Evolutionary conservation across 2,797 vertebrate species (phyloP).

Genomic region (Staurois parvus): DNA sequence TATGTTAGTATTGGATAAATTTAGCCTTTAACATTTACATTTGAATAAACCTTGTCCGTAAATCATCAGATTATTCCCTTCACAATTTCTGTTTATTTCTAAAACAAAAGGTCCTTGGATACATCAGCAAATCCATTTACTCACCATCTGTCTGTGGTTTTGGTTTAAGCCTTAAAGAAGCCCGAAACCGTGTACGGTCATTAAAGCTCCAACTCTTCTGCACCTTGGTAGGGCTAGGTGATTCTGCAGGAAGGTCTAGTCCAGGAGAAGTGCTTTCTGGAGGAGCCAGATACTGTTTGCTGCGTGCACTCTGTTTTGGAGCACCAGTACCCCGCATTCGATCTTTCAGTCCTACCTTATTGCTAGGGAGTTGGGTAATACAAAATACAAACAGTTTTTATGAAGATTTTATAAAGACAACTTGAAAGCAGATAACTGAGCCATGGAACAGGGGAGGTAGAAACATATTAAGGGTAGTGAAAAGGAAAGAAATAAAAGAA

Average conservation of each 20-base stretch:
- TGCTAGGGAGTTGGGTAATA: constrained; percentile 65
- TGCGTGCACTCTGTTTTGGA: constrained; percentile 83
- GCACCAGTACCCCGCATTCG: constrained; percentile 90
- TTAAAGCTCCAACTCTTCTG: constrained; percentile 99
- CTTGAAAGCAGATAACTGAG: not conserved
- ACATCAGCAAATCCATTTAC: not conserved
- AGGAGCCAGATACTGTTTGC: constrained; percentile 81
- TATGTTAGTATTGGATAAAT: too few relatives aligned
- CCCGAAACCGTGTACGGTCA: constrained; percentile 92
- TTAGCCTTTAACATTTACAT: too few relatives aligned
- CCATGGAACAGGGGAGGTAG: not conserved
- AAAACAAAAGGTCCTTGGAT: too few relatives aligned
- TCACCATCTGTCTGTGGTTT: constrained; percentile 84
- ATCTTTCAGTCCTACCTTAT: constrained; percentile 92
- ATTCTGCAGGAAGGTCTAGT: constrained; percentile 85
- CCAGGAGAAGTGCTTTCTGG: constrained; percentile 84
- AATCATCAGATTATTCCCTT: not conserved
- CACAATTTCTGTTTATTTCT: not conserved
- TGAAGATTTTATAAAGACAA: not conserved
- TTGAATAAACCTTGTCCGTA: not conserved
- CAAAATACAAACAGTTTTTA: not conserved
- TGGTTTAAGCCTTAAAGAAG: constrained; percentile 91
- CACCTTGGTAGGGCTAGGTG: constrained; percentile 89
- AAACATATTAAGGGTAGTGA: not conserved
- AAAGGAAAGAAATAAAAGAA: not conserved